Conservation (phyloP, 2,113 vertebrate species). For the Pipa parva region DNA sequence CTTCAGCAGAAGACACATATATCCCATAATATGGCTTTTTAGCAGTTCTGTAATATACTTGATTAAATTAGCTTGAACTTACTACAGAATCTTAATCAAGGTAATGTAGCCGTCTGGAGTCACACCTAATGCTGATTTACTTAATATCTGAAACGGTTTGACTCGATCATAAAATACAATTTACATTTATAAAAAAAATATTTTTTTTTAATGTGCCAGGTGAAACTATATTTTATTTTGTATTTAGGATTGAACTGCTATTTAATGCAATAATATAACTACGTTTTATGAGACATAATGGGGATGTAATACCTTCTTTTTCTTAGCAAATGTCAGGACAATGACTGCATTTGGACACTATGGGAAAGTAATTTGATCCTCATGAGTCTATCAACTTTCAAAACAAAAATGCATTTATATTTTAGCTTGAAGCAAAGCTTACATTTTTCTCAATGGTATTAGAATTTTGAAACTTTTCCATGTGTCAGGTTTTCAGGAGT, state of each 20-base stretch:
- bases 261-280: background rate
- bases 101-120: constrained; percentile 35
- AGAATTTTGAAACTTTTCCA: too few species aligned
- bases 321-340: too few species aligned
- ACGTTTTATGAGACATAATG: background rate
- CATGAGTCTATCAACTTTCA: too few species aligned
- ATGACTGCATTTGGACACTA: too few species aligned
- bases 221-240: too few species aligned
- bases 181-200: background rate
- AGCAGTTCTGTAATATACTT: constrained; percentile 27
- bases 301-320: too few species aligned
- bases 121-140: constrained; percentile 38
- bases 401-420: too few species aligned
- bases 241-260: too few species aligned
- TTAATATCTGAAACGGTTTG: constrained; percentile 33
- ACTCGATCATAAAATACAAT: constrained; percentile 31
- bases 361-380: too few species aligned
- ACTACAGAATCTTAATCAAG: constrained; percentile 38
- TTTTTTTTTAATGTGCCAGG: background rate
- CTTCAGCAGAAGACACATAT: constrained; percentile 9
- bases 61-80: constrained; percentile 21
- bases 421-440: too few species aligned
- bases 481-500: too few species aligned
- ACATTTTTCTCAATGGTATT: too few species aligned
- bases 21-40: constrained; percentile 31